phyloP scores from a whole-genome alignment of 2,888 invertebrate species.

The Cyclophora albipunctata region DNA sequence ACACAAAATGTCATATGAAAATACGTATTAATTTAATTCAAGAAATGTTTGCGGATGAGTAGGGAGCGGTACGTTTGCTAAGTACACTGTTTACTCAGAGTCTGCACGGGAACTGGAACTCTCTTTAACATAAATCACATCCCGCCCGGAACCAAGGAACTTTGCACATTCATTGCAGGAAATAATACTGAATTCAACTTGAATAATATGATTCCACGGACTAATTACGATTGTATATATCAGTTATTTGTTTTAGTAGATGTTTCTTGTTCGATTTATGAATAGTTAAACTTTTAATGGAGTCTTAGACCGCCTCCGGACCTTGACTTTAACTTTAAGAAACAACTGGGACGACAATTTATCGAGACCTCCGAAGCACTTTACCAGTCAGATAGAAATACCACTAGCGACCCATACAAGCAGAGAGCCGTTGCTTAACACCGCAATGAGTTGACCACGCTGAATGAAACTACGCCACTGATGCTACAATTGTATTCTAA shows the following conservation, averaged over 20 bases:
- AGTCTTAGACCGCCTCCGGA: too few species aligned
- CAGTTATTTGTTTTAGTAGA: background rate
- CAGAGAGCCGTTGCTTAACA: too few species aligned
- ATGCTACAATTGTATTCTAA: too few species aligned
- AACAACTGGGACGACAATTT: too few species aligned
- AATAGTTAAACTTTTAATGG: too few species aligned
- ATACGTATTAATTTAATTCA: slow-evolving; percentile 8
- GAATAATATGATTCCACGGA: slow-evolving; percentile 19
- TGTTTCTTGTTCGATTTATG: too few species aligned
- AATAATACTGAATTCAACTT: slow-evolving; percentile 23
- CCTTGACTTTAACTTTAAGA: too few species aligned
- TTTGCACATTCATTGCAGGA: slow-evolving; percentile 36
- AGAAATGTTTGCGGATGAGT: background rate
- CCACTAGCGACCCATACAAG: too few species aligned
- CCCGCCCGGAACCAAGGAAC: slow-evolving; percentile 27
- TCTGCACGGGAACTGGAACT: slow-evolving; percentile 10
- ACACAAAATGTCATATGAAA: slow-evolving; percentile 5
- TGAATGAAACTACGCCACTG: too few species aligned
- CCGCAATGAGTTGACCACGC: too few species aligned
- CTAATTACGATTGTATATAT: slow-evolving; percentile 7
- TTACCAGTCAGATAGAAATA: too few species aligned
- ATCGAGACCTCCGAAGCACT: too few species aligned
- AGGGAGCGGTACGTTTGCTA: slow-evolving; percentile 5
- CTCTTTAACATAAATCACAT: slow-evolving; percentile 38
- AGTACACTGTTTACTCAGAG: slow-evolving; percentile 14